Base-by-base conservation (phyloP, 2,113 vertebrate genomes). In the Lonchura striata region DNA sequence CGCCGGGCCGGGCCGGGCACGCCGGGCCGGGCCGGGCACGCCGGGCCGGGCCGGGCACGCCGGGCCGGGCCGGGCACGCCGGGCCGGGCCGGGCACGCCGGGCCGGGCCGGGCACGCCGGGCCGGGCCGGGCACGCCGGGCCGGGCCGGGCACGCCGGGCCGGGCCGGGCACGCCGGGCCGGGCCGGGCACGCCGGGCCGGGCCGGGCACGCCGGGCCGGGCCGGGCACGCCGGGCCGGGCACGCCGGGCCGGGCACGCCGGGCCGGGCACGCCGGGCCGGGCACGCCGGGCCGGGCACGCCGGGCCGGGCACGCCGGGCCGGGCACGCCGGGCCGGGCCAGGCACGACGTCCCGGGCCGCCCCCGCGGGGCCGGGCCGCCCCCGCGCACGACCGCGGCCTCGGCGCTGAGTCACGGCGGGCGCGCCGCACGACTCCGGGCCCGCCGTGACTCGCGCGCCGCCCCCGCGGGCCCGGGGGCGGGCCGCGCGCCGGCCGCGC, bases 191-290 rank as follows among this genome's bases (percentile, higher is more conserved):
- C 90, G 78, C 39, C 39, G 39, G n/a, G 23, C 25, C 17, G 10
- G 68, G 92, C 92, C 92, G 94, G 76, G 84, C 95, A 90, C 90
- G 78, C 39, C 39, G 39, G n/a, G n/a, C n/a, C n/a, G n/a, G n/a
- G n/a, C n/a, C n/a, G n/a, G n/a, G n/a, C n/a, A n/a, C n/a, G 23
- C 25, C 17, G 10, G 68, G 92, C 92, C 92, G 94, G 76, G 84
- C 95, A 90, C 90, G 78, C 39, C 39, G 39, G n/a, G n/a, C n/a
- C n/a, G n/a, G n/a, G n/a, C n/a, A n/a, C n/a, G 23, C 25, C 17
- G 10, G 68, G 92, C 92, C 92, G 94, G 76, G 84, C 95, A 90
- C 90, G 78, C 39, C 39, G 39, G n/a, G n/a, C n/a, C n/a, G n/a
- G n/a, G n/a, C n/a, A n/a, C n/a, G 23, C 25, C 17, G 10, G 68